Conservation (phyloP, 35 echinoderm and acorn worm species). For the Stichopus chloronotus region DNA sequence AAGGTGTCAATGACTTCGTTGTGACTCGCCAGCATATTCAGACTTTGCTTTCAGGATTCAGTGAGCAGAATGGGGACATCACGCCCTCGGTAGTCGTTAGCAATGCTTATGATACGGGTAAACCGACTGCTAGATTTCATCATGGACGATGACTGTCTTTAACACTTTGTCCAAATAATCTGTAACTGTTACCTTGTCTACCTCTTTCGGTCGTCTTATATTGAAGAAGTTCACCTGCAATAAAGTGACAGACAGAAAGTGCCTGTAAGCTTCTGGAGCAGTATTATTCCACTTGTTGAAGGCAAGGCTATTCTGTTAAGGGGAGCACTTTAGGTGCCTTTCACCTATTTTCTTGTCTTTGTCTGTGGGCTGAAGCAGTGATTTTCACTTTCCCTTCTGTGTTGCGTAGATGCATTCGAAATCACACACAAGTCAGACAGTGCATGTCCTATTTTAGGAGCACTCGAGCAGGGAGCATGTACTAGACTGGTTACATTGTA, state of each 20-base stretch:
- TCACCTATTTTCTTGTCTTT: constrained; percentile 22
- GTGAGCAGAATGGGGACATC: constrained; percentile 38
- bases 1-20: not conserved
- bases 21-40: not conserved
- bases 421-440: constrained; percentile 11
- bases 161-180: not conserved
- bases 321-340: constrained; percentile 48
- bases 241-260: not conserved
- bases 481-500: not conserved
- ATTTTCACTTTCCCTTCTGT: constrained; percentile 36
- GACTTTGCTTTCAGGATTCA: not conserved
- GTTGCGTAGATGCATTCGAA: not conserved
- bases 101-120: no score
- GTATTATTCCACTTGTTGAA: constrained; percentile 1
- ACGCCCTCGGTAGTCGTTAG: no score
- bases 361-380: constrained; percentile 43
- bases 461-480: constrained; percentile 23
- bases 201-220: constrained; percentile 18
- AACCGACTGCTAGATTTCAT: not conserved
- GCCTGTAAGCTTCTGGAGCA: not conserved
- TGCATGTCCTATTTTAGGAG: constrained; percentile 42
- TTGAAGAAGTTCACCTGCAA: constrained; percentile 28
- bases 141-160: not conserved
- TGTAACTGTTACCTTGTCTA: not conserved
- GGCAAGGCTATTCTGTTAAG: constrained; percentile 51